These are phyloP conservation scores for Pipistrellus nathusii DNA, from an alignment of 2,797 vertebrate species.

Conservation along the genomic window DNA sequence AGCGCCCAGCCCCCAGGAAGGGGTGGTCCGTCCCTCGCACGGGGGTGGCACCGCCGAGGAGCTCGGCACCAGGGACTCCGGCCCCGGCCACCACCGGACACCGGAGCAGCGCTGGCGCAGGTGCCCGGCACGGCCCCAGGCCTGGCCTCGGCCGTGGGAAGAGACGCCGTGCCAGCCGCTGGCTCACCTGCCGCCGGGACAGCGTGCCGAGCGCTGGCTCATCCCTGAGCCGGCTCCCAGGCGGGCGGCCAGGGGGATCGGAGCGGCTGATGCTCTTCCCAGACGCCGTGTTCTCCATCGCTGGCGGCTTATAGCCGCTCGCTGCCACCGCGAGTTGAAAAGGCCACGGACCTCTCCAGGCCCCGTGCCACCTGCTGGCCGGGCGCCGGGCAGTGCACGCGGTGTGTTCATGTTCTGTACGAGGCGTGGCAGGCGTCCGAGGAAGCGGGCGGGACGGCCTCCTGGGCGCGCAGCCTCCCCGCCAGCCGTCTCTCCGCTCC, in stretches of 20 bases:
- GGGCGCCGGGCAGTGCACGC: neutral
- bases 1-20: neutral
- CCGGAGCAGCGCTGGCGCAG: neutral
- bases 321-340: neutral
- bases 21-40: rapidly evolving
- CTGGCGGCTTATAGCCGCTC: neutral
- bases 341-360: conserved; percentile 37
- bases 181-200: conserved; percentile 43
- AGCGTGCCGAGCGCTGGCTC: neutral
- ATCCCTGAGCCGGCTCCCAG: neutral
- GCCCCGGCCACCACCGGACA: rapidly evolving
- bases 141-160: conserved; percentile 56
- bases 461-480: rapidly evolving
- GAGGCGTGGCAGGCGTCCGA: neutral
- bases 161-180: neutral
- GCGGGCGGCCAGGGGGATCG: neutral
- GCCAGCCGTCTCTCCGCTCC: neutral
- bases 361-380: neutral
- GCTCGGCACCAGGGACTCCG: rapidly evolving
- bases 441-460: neutral
- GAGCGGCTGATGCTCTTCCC: conserved; percentile 1
- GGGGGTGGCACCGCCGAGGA: rapidly evolving
- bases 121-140: neutral
- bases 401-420: neutral
- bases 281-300: neutral